phyloP scores from a whole-genome alignment of 2,113 vertebrate species.

The Ailuropoda melanoleuca region DNA sequence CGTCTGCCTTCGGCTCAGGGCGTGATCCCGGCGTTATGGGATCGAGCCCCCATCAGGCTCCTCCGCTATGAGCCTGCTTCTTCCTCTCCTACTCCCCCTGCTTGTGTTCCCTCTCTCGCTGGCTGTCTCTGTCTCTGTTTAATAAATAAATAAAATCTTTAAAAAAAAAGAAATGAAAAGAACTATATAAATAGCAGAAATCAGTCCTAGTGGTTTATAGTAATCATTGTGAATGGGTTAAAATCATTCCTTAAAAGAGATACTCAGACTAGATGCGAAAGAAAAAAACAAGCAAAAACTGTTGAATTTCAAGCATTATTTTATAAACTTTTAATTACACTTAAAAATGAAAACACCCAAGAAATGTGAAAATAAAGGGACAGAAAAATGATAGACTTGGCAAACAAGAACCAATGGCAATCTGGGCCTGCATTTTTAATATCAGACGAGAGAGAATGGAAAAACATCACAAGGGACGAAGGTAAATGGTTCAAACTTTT shows the following conservation, averaged over 20 bases:
- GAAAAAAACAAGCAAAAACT: background rate
- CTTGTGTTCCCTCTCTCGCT: too few species aligned
- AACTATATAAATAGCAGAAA: conserved; percentile 22
- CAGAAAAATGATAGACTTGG: background rate
- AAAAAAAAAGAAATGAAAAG: background rate
- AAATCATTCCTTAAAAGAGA: background rate
- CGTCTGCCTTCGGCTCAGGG: too few species aligned
- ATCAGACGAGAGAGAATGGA: background rate
- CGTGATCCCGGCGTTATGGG: too few species aligned
- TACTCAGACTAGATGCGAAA: background rate
- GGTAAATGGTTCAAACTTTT: background rate
- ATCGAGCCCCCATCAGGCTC: too few species aligned
- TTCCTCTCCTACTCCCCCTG: too few species aligned
- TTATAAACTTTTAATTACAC: background rate
- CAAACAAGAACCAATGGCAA: background rate
- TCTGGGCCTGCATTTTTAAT: background rate
- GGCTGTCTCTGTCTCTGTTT: too few species aligned
- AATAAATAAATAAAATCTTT: too few species aligned
- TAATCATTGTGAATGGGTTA: background rate
- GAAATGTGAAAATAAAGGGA: background rate
- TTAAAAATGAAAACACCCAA: background rate
- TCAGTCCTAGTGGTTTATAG: background rate
- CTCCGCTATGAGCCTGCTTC: too few species aligned
- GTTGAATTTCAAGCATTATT: background rate
- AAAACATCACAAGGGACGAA: background rate